Conservation (phyloP, 2,888 invertebrate species). For the Chrysina gloriosa region DNA sequence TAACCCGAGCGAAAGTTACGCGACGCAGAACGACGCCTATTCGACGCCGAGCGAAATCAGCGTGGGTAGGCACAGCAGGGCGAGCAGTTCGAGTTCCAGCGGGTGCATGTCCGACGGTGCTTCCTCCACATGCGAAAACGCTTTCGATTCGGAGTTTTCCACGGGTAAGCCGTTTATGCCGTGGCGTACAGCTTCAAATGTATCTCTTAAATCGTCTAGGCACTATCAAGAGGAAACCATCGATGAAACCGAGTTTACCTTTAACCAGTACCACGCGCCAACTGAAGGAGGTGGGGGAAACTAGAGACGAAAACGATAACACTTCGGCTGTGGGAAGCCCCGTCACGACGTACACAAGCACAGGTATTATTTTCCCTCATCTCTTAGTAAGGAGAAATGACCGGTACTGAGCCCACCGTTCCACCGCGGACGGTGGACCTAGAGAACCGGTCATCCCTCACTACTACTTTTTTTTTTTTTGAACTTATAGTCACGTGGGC, state of each 20-base stretch:
- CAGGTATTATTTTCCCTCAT: too few species aligned
- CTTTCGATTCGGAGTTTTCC: conserved; percentile 81
- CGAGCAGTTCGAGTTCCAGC: conserved; percentile 86
- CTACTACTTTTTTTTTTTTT: too few species aligned
- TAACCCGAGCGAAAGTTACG: conserved; percentile 61
- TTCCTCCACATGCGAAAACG: conserved; percentile 77
- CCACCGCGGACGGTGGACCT: too few species aligned
- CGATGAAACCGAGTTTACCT: conserved; percentile 91
- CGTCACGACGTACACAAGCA: conserved; percentile 60
- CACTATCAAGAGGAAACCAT: conserved; percentile 93
- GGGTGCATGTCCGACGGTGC: conserved; percentile 87
- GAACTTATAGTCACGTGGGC: too few species aligned
- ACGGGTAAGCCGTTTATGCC: conserved; percentile 68
- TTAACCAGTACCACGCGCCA: conserved; percentile 91
- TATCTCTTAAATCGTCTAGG: conserved; percentile 64
- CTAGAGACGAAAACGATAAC: conserved; percentile 69
- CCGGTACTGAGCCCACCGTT: too few species aligned
- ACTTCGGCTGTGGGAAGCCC: conserved; percentile 59
- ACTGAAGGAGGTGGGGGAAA: conserved; percentile 88
- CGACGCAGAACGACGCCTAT: conserved; percentile 63
- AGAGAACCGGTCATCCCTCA: too few species aligned
- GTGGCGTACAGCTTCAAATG: neutral
- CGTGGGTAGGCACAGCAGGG: conserved; percentile 76
- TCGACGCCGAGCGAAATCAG: conserved; percentile 62
- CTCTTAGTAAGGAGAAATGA: too few species aligned